Conservation (phyloP, 2,113 vertebrate species). For the Mandrillus leucophaeus region DNA sequence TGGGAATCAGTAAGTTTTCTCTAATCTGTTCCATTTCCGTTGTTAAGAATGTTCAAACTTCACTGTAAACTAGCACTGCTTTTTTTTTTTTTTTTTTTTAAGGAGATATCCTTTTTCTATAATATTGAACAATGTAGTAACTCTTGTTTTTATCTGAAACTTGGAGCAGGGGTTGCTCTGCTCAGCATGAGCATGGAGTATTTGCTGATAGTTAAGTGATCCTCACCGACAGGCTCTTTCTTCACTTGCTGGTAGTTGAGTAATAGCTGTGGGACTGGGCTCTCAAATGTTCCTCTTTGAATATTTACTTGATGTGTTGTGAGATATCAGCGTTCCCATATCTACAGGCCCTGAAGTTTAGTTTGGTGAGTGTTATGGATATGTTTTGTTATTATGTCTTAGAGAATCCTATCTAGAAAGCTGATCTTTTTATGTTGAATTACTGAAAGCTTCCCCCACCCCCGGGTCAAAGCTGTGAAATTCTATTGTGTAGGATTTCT, state of each 20-base stretch:
- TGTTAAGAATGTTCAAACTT: neutral
- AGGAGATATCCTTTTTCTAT: neutral
- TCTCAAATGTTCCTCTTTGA: slow-evolving; percentile 32
- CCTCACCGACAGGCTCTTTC: neutral
- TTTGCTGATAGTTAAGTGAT: neutral
- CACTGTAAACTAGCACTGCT: neutral
- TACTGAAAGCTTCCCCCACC: neutral
- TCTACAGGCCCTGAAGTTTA: neutral
- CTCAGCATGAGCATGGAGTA: neutral
- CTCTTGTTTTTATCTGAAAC: slow-evolving; percentile 38
- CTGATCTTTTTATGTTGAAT: neutral
- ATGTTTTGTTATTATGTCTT: neutral
- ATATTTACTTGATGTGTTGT: neutral
- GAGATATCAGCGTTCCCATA: slow-evolving; percentile 2
- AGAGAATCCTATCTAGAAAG: slow-evolving; percentile 29
- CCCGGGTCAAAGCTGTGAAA: neutral
- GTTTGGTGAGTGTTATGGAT: neutral
- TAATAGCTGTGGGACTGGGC: neutral
- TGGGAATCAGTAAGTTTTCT: slow-evolving; percentile 41
- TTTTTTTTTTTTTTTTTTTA: neutral
- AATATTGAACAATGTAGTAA: neutral
- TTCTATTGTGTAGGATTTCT: neutral
- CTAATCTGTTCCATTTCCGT: neutral
- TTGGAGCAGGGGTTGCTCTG: neutral
- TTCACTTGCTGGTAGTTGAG: neutral